Evolutionary conservation across 1,140 invertebrate genomes (phyloP), one percentile per base, ranked within the genome.

Genomic region (Drosophila obscura): DNA sequence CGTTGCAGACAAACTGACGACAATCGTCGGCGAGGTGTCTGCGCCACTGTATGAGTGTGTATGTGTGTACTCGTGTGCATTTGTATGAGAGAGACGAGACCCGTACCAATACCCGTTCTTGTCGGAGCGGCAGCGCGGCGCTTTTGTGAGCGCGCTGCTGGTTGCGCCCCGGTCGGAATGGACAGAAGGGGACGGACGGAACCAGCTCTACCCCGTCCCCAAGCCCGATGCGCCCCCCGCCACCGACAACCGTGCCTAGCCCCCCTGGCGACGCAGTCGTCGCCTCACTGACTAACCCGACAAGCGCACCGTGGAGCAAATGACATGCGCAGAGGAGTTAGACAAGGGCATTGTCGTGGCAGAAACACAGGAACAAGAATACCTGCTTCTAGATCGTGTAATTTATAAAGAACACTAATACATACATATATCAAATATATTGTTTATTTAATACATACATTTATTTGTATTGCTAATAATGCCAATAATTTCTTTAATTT

Each of bases 11-110:
- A 84, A 84, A 85, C 81, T 84, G 81, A 85, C 81, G 81, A 85
- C 82, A 87, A 82, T 87, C 78, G 78, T 88, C 77, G 78, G 83
- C 79, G 69, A 87, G 82, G 82, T 87, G 82, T 87, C 82, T 78
- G 83, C 79, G 50, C 62, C 35, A 39, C 16, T 76, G 46, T 45
- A 24, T 64, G 28, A 73, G 44, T 64, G 31, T 52, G 8, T 43
- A 11, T 64, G 7, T 39, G 43, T 49, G 19, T 35, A 11, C 49
- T 11, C 57, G 13, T 61, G n/a, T 50, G 45, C 48, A 15, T 57
- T 45, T 73, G 46, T 66, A 43, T 71, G 50, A 48, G 57, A 60
- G 73, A 76, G 24, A 61, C 63, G 73, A 76, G 24, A 61, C 63
- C 28, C 64, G 26, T 22, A 26, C 52, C 48, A 41, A 58, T 66